These are phyloP conservation scores for Ennomos quercinarius DNA, from an alignment of 2,888 invertebrate genomes.

Conservation along the genomic window DNA sequence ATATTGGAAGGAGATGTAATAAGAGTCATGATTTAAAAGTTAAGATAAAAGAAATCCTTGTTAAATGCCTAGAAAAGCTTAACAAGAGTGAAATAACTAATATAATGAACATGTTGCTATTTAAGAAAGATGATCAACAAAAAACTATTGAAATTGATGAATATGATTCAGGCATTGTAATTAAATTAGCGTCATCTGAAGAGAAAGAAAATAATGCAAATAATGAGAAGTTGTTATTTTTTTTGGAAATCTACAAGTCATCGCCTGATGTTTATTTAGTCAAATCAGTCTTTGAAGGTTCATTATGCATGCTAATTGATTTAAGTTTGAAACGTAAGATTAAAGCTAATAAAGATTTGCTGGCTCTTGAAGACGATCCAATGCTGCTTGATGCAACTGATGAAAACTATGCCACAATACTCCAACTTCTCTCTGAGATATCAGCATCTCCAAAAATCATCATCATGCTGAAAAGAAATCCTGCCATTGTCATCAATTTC, in stretches of 20 bases:
- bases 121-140: conserved; percentile 49
- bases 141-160: conserved; percentile 58
- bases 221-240: conserved; percentile 59
- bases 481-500: conserved; percentile 75
- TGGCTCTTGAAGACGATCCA: conserved; percentile 68
- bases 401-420: conserved; percentile 73
- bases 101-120: conserved; percentile 55
- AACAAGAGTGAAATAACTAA: conserved; percentile 47
- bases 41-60: conserved; percentile 67
- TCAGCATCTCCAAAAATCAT: conserved; percentile 74
- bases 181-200: conserved; percentile 56
- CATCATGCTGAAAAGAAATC: conserved; percentile 70
- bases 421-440: conserved; percentile 81
- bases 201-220: conserved; percentile 44
- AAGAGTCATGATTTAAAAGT: conserved; percentile 58
- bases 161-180: conserved; percentile 68
- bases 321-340: conserved; percentile 53
- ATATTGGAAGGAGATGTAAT: conserved; percentile 66
- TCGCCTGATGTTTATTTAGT: conserved; percentile 51
- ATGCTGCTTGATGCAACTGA: conserved; percentile 58
- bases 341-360: conserved; percentile 55
- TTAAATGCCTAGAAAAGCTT: conserved; percentile 63
- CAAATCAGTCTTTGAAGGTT: conserved; percentile 60
- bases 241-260: conserved; percentile 62
- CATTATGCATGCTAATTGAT: conserved; percentile 61